Percentiles rank a stretch among this genome's conserved stretches.
These are phyloP conservation scores for Papilio polytes DNA, from an alignment of 1,140 invertebrate species.

Conservation along the genomic window DNA sequence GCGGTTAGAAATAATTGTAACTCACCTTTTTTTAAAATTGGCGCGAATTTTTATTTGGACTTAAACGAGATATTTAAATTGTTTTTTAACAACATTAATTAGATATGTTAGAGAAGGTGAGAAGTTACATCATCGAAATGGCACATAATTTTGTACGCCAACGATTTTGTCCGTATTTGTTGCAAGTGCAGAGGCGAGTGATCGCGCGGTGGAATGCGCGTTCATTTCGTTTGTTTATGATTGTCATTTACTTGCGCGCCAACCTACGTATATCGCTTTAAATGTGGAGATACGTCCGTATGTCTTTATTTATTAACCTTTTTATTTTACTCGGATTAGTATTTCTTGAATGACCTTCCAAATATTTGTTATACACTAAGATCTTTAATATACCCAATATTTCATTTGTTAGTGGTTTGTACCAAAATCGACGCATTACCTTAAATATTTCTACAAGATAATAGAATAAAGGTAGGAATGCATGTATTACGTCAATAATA, in stretches of 20 bases:
- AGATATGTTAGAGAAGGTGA: not conserved
- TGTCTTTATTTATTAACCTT: too few relatives aligned
- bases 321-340: too few relatives aligned
- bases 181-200: slow-evolving; percentile 1
- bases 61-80: not conserved
- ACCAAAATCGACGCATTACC: too few relatives aligned
- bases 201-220: not conserved
- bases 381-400: too few relatives aligned
- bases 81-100: not conserved
- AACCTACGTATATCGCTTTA: slow-evolving; percentile 6
- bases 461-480: not conserved
- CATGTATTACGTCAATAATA: not conserved
- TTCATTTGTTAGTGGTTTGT: too few relatives aligned
- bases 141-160: not conserved
- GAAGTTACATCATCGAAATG: slow-evolving; percentile 1
- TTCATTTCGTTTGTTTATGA: slow-evolving; percentile 23
- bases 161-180: slow-evolving; percentile 10
- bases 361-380: too few relatives aligned
- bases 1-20: not conserved
- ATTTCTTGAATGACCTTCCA: too few relatives aligned
- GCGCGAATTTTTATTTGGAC: not conserved
- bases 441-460: too few relatives aligned
- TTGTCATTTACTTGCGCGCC: not conserved
- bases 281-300: not conserved
- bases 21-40: not conserved